These are phyloP conservation scores for Drosophila tropicalis DNA, from an alignment of 1,140 invertebrate species.

Conservation along the genomic window DNA sequence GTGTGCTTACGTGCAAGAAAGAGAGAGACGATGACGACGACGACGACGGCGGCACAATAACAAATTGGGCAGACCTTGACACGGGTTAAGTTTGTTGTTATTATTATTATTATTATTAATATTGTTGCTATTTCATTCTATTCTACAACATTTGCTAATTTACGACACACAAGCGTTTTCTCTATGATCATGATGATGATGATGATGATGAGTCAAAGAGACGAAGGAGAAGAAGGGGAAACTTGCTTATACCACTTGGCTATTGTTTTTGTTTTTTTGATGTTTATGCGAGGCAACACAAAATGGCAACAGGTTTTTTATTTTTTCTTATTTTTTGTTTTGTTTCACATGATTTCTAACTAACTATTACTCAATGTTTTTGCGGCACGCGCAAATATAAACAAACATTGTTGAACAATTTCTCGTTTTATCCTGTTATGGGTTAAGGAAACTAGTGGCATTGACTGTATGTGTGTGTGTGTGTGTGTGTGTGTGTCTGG, in stretches of 20 bases:
- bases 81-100: conserved; percentile 21
- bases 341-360: no score
- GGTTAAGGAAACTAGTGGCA: conserved; percentile 5
- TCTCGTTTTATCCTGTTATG: conserved; percentile 66
- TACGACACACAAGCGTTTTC: conserved; percentile 38
- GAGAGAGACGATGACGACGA: not conserved
- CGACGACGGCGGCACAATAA: conserved; percentile 14
- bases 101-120: conserved; percentile 7
- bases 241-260: conserved; percentile 1
- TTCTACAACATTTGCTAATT: conserved; percentile 58
- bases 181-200: no score
- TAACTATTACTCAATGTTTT: conserved; percentile 9
- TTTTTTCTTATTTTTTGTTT: no score
- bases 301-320: conserved; percentile 47
- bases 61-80: conserved; percentile 54
- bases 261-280: conserved; percentile 37
- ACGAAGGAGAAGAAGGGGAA: no score
- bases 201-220: no score
- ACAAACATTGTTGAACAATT: conserved; percentile 59
- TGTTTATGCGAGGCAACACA: conserved; percentile 59
- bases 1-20: not conserved
- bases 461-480: not conserved
- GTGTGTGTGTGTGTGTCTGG: conserved; percentile 14
- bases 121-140: conserved; percentile 34
- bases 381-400: conserved; percentile 60